phyloP scores from a whole-genome alignment of 2,888 invertebrate species.

The Megamerina dolium region DNA sequence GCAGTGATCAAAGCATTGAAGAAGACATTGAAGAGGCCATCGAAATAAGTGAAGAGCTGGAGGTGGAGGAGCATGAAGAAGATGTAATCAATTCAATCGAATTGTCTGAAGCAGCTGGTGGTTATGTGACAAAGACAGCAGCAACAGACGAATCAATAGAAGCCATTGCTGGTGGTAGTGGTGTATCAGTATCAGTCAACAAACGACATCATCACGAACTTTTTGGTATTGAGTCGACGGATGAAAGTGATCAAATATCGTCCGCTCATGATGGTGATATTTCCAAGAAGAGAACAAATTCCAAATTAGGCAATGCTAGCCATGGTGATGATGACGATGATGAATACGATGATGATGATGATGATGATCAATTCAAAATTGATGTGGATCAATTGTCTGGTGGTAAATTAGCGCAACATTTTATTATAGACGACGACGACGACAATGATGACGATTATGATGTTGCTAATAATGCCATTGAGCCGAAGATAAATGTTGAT shows the following conservation, averaged over 20 bases:
- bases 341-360: slow-evolving; percentile 16
- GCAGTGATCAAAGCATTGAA: slow-evolving; percentile 40
- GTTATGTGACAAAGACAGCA: slow-evolving; percentile 15
- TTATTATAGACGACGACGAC: slow-evolving; percentile 35
- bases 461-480: slow-evolving; percentile 24
- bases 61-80: slow-evolving; percentile 24
- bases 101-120: slow-evolving; percentile 24
- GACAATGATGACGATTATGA: slow-evolving; percentile 22
- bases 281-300: no score
- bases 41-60: slow-evolving; percentile 40
- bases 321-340: no score
- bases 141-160: slow-evolving; percentile 2
- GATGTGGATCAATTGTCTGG: slow-evolving; percentile 45
- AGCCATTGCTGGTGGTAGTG: slow-evolving; percentile 21
- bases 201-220: slow-evolving; percentile 8
- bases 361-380: slow-evolving; percentile 37
- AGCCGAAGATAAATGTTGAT: no score
- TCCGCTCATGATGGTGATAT: no score
- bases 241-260: no score
- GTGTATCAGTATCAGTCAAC: neutral
- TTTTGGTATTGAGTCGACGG: slow-evolving; percentile 16
- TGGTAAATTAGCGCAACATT: slow-evolving; percentile 44
- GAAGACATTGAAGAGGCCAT: slow-evolving; percentile 48
- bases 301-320: no score
- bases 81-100: slow-evolving; percentile 5